phyloP scores from a whole-genome alignment of 2,888 invertebrate species.

The Drosophila nigritarsus region DNA sequence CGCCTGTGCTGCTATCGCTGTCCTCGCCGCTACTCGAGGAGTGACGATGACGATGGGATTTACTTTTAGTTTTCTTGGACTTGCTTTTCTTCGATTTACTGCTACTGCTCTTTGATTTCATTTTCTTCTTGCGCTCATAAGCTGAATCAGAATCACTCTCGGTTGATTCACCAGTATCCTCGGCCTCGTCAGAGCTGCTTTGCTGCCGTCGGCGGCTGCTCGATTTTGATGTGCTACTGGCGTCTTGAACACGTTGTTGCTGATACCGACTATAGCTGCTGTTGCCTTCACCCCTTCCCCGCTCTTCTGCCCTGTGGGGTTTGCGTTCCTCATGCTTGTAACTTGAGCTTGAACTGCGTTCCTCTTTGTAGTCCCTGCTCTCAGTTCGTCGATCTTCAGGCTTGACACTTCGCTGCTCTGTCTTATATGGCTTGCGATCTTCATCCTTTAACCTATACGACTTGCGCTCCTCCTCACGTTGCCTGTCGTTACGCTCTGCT shows the following conservation, averaged over 20 bases:
- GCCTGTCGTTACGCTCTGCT: constrained; percentile 26
- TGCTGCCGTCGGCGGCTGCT: constrained; percentile 35
- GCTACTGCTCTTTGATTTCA: constrained; percentile 52
- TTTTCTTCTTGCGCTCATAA: constrained; percentile 67
- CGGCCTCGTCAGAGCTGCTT: constrained; percentile 67
- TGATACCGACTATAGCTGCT: constrained; percentile 42
- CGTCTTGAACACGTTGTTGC: constrained; percentile 25
- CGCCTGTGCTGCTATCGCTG: constrained; percentile 33
- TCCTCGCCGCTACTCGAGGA: constrained; percentile 19
- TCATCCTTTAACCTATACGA: constrained; percentile 37
- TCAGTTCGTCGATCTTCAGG: constrained; percentile 31
- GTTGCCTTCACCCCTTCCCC: constrained; percentile 20
- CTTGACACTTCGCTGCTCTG: constrained; percentile 14
- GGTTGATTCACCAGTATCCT: constrained; percentile 69
- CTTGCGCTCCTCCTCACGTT: constrained; percentile 36
- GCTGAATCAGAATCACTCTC: constrained; percentile 73
- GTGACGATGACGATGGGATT: constrained; percentile 51
- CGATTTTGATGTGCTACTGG: constrained; percentile 43
- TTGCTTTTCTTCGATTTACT: constrained; percentile 71
- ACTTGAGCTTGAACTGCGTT: constrained; percentile 4
- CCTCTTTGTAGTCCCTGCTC: constrained; percentile 25
- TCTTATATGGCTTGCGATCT: constrained; percentile 31
- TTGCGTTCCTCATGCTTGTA: constrained; percentile 31
- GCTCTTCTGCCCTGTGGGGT: constrained; percentile 22
- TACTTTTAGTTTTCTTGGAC: constrained; percentile 71